phyloP scores from a whole-genome alignment of 2,113 vertebrate genomes.

The Pandion haliaetus region DNA sequence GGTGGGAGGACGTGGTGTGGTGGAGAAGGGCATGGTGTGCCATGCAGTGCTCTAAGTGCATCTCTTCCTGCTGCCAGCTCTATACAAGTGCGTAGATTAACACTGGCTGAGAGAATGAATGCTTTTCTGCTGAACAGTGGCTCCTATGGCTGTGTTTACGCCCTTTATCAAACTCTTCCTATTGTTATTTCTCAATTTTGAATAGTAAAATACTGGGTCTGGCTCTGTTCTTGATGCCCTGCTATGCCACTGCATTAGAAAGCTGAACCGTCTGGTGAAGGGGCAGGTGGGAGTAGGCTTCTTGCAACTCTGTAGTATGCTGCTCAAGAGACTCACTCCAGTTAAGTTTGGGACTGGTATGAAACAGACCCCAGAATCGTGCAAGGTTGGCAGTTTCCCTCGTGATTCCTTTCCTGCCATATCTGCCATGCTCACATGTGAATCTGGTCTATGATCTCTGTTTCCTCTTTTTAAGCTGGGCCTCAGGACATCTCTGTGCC shows the following conservation, averaged over 20 bases:
- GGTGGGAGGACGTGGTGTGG: background rate
- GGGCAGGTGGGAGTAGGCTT: background rate
- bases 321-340: background rate
- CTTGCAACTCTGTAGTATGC: background rate
- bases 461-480: background rate
- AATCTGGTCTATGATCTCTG: background rate
- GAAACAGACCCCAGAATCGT: background rate
- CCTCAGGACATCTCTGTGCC: background rate
- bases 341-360: background rate
- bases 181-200: background rate
- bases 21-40: background rate
- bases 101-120: background rate
- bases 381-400: background rate
- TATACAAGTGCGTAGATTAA: background rate
- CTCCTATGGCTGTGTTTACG: background rate
- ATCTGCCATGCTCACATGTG: accelerated
- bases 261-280: background rate
- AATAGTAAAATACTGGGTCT: background rate
- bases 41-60: background rate
- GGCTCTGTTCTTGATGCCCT: background rate
- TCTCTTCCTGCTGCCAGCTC: background rate
- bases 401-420: accelerated
- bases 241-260: background rate
- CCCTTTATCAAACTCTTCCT: background rate
- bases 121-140: background rate